Evolutionary conservation across 2,888 invertebrate species (phyloP), one percentile per base, ranked within the genome.

Genomic region (Nemotelus pantherinus): DNA sequence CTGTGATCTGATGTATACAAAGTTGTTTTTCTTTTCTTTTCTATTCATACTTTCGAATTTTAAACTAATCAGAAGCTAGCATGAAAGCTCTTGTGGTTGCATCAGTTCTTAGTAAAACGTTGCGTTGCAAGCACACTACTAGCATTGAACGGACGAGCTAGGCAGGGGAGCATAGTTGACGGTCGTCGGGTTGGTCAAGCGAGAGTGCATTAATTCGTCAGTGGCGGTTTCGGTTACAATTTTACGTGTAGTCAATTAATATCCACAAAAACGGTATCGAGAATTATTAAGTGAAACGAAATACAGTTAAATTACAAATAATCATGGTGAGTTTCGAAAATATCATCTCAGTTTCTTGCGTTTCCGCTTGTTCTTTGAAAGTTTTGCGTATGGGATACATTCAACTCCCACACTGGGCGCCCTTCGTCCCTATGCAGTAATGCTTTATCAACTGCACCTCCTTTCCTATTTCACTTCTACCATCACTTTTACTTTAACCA

Each of bases 51-150:
- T 63, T 3, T 41, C 43, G 47, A 9, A 39, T 47, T 10, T 48
- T 25, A 25, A 3, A 3, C 4, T 50, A 39, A 3, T 6, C 4
- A 50, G 3, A 4, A 47, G 39, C 48, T 39, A 50, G 48, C 39
- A 39, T 25, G 50, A 68, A 68, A 50, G 25, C 25, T 25, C 67
- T 68, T 48, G 2, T 41, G 39, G 48, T 5, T 39, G 39, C 67
- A 68, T 48, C 48, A 68, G 67, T 68, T 41, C 6, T 39, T 68
- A 68, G 67, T 68, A 39, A 39, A 68, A 68, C 50, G 10, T 65
- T 45, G 65, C 39, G 39, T n/a, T 9, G 67, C 67, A 50, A 68
- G 39, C 67, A 68, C 43, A 68, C 50, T 50, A 9, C 39, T 25
- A 2, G 7, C 10, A 4, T 39, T 10, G 63, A 9, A 41, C 41